Base-by-base conservation (phyloP, 2,113 vertebrate genomes). In the Gulo gulo region DNA sequence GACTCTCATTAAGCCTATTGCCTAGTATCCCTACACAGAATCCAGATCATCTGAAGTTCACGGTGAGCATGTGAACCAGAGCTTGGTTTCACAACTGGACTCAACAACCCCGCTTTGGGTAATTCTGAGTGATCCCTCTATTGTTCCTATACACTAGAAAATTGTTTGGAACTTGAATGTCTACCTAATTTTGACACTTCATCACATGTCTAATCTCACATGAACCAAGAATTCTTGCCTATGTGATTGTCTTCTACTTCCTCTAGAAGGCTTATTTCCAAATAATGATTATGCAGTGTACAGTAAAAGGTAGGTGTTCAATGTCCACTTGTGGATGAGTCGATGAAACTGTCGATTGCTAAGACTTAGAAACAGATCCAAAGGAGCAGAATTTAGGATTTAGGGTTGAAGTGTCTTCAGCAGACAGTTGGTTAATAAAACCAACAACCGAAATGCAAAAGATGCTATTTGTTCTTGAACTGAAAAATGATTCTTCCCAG, bases 401-500 rank as follows among this genome's bases (percentile, higher is more conserved):
- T 95, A 87, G 76, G 29, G 93, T 59, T 81, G 86, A 85, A 29
- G 89, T 31, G 61, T 88, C 34, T 94, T 73, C 45, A 90, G 59
- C n/a, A 95, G 93, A 80, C 42, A 94, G 83, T 84, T 92, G 87
- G 87, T 94, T 98, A 97, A 86, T 79, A 93, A 96, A 97, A 88
- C 50, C 59, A 97, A 95, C 65, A 94, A 93, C 74, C 10, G 39
- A 97, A 98, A 97, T 57, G 96, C 94, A 98, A 97, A 96, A 96
- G 73, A 97, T 69, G 81, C 63, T 98, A 97, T 97, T 96, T 97
- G 96, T 97, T 98, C 94, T 98, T 97, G 96, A 98, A 97, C 98
- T 98, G 97, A 97, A 97, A 96, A 96, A 85, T 59, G 85, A 98
- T 98, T 97, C 89, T 98, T 98, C 98, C 97, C 97, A 98, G 96